Evolutionary conservation across 2,113 vertebrate species (phyloP).

Genomic region (Regulus satrapa): DNA sequence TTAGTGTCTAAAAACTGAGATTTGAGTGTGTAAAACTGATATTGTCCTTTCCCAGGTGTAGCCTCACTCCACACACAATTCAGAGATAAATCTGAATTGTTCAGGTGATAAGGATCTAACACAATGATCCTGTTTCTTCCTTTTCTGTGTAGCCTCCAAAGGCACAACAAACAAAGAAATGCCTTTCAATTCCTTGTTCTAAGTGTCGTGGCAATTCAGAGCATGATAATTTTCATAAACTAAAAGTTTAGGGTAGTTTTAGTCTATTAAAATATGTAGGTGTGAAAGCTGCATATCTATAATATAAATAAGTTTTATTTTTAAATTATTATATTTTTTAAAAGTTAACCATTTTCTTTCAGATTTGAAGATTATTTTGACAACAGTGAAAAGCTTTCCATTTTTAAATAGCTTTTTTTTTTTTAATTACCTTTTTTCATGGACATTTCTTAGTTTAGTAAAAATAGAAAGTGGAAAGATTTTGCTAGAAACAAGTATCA

Average conservation of each 20-base stretch:
- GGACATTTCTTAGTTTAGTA: neutral
- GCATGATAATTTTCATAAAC: neutral
- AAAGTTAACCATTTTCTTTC: fast-evolving
- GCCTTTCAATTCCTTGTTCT: neutral
- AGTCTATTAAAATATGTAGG: neutral
- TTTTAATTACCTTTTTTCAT: neutral
- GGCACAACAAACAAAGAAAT: neutral
- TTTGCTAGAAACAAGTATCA: neutral
- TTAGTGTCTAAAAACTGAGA: too few relatives aligned
- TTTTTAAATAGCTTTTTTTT: neutral
- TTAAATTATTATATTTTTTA: neutral
- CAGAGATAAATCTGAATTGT: neutral
- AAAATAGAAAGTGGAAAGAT: neutral
- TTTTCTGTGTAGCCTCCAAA: neutral
- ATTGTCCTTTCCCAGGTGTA: neutral
- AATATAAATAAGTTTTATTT: neutral
- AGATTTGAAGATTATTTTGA: neutral
- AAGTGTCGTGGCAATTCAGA: neutral
- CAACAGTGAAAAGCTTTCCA: neutral
- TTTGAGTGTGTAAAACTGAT: neutral
- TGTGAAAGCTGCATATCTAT: neutral
- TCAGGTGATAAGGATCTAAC: neutral
- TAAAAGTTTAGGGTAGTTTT: neutral
- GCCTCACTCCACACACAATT: neutral
- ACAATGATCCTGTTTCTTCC: neutral